These are phyloP conservation scores for Mustela lutreola DNA, from an alignment of 2,113 vertebrate species.

Conservation along the genomic window DNA sequence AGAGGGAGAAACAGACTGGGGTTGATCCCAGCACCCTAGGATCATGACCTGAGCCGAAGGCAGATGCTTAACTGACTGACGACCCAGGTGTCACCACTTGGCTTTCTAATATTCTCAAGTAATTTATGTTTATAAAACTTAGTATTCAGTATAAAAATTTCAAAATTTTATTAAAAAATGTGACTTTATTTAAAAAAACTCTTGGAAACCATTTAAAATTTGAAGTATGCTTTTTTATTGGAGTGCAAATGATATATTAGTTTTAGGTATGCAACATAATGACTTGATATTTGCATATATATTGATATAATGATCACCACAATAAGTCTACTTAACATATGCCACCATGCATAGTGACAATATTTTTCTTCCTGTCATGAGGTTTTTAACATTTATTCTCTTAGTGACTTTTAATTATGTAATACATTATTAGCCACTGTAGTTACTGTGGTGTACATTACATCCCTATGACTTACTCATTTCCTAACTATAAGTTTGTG, in stretches of 20 bases:
- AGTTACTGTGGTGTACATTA: not conserved
- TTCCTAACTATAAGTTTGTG: not conserved
- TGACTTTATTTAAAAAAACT: conserved; percentile 58
- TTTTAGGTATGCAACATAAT: not conserved
- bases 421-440: not conserved
- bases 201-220: conserved; percentile 65
- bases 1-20: not conserved
- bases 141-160: conserved; percentile 14
- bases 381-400: not conserved
- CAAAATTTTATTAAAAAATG: not conserved
- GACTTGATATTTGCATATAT: not conserved
- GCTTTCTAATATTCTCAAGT: not conserved
- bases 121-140: conserved; percentile 37
- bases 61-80: not conserved
- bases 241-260: not conserved
- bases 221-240: conserved; percentile 51
- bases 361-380: not conserved
- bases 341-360: not conserved
- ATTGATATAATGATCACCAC: not conserved
- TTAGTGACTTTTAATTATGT: not conserved
- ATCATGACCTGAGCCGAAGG: not conserved
- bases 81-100: not conserved
- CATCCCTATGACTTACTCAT: not conserved
- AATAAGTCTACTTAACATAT: not conserved
- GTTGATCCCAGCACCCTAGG: not conserved